Conservation (phyloP, 2,113 vertebrate species). For the Sitta europaea region DNA sequence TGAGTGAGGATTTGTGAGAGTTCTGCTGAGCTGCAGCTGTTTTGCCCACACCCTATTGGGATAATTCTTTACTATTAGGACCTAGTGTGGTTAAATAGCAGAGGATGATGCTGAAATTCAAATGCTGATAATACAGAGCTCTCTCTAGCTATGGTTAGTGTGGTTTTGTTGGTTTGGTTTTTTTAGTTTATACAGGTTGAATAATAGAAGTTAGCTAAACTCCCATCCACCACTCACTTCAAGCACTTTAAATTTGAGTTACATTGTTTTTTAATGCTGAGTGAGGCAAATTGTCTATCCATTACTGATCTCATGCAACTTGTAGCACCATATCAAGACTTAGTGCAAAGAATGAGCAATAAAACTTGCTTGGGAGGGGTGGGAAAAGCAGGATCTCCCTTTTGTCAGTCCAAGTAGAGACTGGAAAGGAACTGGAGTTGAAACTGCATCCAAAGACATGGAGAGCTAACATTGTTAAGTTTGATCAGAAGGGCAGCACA, state of each 20-base stretch:
- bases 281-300: background rate
- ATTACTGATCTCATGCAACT: background rate
- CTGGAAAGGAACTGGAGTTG: background rate
- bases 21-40: background rate
- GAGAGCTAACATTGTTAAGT: background rate
- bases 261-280: background rate
- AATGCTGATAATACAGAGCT: background rate
- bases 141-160: background rate
- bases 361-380: background rate
- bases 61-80: background rate
- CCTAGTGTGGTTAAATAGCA: background rate
- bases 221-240: background rate
- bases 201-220: background rate
- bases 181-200: background rate
- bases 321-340: background rate
- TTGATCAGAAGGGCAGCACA: background rate
- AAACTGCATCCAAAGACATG: background rate
- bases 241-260: background rate
- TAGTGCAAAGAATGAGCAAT: background rate
- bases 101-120: background rate
- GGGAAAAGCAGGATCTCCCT: background rate
- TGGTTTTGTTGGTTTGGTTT: background rate
- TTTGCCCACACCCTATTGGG: background rate
- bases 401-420: background rate
- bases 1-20: background rate